Percentiles rank a stretch among this genome's conserved stretches.
Evolutionary conservation across 2,888 invertebrate species (phyloP).

Genomic region (Phytoseiulus persimilis): DNA sequence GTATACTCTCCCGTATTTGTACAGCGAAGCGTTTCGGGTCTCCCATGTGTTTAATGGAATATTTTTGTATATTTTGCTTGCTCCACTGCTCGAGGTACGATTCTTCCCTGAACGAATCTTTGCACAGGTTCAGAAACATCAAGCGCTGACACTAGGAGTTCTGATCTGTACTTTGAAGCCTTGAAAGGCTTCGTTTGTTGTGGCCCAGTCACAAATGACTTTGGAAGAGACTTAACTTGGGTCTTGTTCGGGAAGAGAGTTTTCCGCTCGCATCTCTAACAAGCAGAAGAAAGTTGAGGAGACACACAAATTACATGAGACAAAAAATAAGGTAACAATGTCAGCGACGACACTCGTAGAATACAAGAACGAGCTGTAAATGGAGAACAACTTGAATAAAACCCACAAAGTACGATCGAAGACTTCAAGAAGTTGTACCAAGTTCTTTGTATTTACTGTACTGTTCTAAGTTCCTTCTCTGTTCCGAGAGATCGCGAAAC

Average conservation of each 20-base stretch:
- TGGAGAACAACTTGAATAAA: too few relatives aligned
- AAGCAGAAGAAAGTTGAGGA: not conserved
- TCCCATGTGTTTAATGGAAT: not conserved
- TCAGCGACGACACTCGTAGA: too few relatives aligned
- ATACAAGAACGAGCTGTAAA: too few relatives aligned
- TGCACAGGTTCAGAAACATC: not conserved
- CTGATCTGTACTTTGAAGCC: not conserved
- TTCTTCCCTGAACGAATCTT: not conserved
- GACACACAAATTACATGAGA: not conserved
- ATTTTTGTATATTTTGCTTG: not conserved
- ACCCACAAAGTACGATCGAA: too few relatives aligned
- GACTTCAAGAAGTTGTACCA: too few relatives aligned
- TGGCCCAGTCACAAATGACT: not conserved
- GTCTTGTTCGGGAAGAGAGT: too few relatives aligned
- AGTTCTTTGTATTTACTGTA: too few relatives aligned
- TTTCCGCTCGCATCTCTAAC: not conserved
- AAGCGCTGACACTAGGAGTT: not conserved
- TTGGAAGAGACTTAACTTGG: not conserved
- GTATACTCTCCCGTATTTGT: not conserved
- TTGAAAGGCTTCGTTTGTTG: not conserved
- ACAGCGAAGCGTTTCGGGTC: not conserved
- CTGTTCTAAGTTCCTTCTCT: too few relatives aligned
- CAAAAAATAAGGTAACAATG: too few relatives aligned
- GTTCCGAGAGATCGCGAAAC: too few relatives aligned
- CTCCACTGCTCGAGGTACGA: not conserved